These are phyloP conservation scores for Cremastinae sp. DNA, from an alignment of 2,888 invertebrate genomes.

Conservation along the genomic window DNA sequence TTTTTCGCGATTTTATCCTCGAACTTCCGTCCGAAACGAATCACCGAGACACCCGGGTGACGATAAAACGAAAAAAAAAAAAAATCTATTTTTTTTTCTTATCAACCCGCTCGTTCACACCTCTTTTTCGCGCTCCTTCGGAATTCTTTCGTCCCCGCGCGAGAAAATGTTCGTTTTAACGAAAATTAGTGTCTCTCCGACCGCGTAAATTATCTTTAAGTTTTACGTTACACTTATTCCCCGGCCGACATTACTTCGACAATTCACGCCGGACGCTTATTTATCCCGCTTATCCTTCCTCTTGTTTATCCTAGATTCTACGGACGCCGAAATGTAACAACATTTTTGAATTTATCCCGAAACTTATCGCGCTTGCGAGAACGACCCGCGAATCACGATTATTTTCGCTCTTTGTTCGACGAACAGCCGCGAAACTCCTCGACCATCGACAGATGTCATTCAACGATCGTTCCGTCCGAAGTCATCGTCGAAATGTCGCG, in stretches of 20 bases:
- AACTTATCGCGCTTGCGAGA: constrained; percentile 22
- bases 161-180: too few species aligned
- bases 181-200: too few species aligned
- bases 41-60: constrained; percentile 18
- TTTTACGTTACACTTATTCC: not conserved
- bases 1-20: not conserved
- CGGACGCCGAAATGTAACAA: constrained; percentile 49
- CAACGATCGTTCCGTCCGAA: constrained; percentile 20
- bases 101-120: too few species aligned
- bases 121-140: too few species aligned
- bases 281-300: constrained; percentile 9
- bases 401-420: constrained; percentile 27
- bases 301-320: constrained; percentile 31
- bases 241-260: not conserved
- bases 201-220: not conserved
- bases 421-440: not conserved
- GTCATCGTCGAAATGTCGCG: not conserved
- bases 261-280: constrained; percentile 10
- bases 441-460: constrained; percentile 40
- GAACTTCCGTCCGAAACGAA: constrained; percentile 35
- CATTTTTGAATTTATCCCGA: constrained; percentile 55
- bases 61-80: too few species aligned
- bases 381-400: constrained; percentile 18
- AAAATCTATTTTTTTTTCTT: too few species aligned
- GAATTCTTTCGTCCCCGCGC: too few species aligned